phyloP scores from a whole-genome alignment of 2,113 vertebrate species.

The Diphyllodes magnificus region DNA sequence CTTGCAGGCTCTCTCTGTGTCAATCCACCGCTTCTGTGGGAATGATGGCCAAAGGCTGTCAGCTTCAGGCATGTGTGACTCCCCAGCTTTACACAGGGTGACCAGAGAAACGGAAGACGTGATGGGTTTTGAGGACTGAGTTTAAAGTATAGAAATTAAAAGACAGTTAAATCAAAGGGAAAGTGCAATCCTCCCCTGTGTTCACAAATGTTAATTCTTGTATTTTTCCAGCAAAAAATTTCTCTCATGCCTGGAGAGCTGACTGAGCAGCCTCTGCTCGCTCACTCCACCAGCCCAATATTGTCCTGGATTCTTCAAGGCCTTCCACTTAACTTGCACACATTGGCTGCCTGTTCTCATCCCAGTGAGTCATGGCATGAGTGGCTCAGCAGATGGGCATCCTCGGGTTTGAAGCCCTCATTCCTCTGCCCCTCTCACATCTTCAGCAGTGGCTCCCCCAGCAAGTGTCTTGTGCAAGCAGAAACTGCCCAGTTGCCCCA shows the following conservation, averaged over 20 bases:
- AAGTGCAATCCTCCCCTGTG: background rate
- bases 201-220: background rate
- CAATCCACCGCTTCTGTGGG: background rate
- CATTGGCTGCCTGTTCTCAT: background rate
- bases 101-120: background rate
- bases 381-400: background rate
- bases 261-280: rapidly evolving
- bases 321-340: background rate
- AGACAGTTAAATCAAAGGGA: background rate
- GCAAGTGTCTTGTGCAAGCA: rapidly evolving
- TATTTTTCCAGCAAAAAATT: background rate
- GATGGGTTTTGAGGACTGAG: background rate
- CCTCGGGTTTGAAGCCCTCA: rapidly evolving
- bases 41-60: rapidly evolving
- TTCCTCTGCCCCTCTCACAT: rapidly evolving
- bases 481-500: background rate
- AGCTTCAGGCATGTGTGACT: rapidly evolving
- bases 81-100: background rate
- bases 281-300: background rate
- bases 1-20: background rate
- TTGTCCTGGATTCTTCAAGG: background rate
- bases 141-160: background rate
- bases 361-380: rapidly evolving
- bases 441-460: background rate
- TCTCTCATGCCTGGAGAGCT: background rate